Evolutionary conservation across 92 coral and sea anemone species (phyloP).

Genomic region (Zoanthus solanderi): DNA sequence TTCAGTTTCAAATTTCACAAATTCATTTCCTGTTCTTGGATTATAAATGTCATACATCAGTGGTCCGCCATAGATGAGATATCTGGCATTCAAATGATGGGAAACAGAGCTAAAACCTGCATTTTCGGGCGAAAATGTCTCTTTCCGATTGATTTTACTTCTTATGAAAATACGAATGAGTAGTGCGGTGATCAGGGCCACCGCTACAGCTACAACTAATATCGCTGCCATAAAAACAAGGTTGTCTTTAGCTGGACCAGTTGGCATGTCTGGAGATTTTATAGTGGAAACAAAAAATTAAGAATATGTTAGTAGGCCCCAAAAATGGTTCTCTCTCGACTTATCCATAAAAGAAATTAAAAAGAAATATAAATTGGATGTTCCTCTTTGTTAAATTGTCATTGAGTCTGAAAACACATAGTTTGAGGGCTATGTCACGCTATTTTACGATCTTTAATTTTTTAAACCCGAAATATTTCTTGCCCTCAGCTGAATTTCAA

Average conservation of each 20-base stretch:
- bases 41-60: conserved; percentile 35
- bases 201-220: background rate
- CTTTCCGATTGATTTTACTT: conserved; percentile 6
- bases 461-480: no score
- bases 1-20: conserved; percentile 14
- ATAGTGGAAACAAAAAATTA: background rate
- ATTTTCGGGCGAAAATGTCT: background rate
- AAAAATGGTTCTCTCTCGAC: no score
- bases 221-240: conserved; percentile 1
- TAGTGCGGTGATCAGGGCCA: background rate
- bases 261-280: conserved; percentile 1
- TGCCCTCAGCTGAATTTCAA: no score
- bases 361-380: no score
- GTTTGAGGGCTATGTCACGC: no score
- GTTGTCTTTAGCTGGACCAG: background rate
- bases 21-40: conserved; percentile 6
- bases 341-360: no score
- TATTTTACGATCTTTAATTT: no score
- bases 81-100: conserved; percentile 22
- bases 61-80: conserved; percentile 34
- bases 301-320: no score
- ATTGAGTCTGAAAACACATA: no score
- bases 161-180: background rate
- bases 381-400: no score
- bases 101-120: conserved; percentile 20